These are phyloP conservation scores for Strix aluco DNA, from an alignment of 2,113 vertebrate genomes.

Conservation along the genomic window DNA sequence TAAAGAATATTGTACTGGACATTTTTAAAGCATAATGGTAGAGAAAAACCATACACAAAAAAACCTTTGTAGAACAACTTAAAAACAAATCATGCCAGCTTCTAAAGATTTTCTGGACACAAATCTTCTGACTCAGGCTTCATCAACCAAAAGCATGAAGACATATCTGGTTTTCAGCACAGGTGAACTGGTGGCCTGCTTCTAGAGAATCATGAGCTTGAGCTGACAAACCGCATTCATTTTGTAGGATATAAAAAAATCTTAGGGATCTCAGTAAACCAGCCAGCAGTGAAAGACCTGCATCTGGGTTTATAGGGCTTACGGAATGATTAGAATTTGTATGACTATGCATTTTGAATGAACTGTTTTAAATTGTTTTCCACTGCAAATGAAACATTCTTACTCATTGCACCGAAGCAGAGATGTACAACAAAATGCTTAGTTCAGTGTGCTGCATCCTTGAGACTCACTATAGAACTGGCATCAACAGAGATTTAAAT, in stretches of 20 bases:
- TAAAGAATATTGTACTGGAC: background rate
- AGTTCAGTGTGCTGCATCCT: background rate
- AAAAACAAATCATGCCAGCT: background rate
- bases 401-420: background rate
- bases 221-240: background rate
- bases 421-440: background rate
- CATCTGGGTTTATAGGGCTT: background rate
- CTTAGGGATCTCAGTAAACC: background rate
- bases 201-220: background rate
- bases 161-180: background rate
- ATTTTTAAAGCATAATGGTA: background rate
- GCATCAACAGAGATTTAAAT: background rate
- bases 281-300: background rate
- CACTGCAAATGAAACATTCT: background rate
- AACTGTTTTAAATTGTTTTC: background rate
- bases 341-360: background rate
- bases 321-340: background rate
- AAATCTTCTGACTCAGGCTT: background rate
- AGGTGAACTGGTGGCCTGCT: background rate
- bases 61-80: background rate
- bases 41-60: background rate
- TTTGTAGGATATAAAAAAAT: background rate
- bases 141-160: background rate
- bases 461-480: background rate
- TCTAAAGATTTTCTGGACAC: background rate